Base-by-base conservation (phyloP, 2,888 invertebrate genomes). In the Empis stercorea region DNA sequence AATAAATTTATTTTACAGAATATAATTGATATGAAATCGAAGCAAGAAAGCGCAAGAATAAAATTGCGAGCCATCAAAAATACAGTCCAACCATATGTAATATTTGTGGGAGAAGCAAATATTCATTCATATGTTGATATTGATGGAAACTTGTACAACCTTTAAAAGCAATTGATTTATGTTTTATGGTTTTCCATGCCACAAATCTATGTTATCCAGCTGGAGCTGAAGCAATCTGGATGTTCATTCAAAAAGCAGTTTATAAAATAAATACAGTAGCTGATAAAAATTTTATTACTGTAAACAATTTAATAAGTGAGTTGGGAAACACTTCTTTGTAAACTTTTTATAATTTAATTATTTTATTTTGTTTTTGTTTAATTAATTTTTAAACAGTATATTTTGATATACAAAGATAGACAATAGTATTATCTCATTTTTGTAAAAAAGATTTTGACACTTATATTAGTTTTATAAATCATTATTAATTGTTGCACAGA, bases 181-280 rank as follows among this genome's bases (percentile, higher is more conserved):
- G 43, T 15, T 43, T 43, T 16, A 43, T 32, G 32, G 32, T n/a
- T 6, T 43, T 43, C 32, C 43, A 43, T 16, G 43, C 43, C 1
- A 30, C 32, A 14, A 32, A 32, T 16, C 7, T 23, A 30, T 14
- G 10, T 9, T 43, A 43, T 15, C 43, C 43, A 32, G 15, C 4
- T n/a, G 32, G 16, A 2, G 16, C 32, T 13, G 43, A 32, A 23
- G 14, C 32, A 9, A 43, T 30, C 14, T 43, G 30, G 43, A 30
- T 30, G 5, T 30, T 43, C 10, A 30, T 43, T 23, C 43, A 43
- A 43, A 43, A 43, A 27, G 30, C 43, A 2, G 4, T 43, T 10
- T 43, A 43, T 30, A 30, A 43, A 10, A 43, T 43, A 2, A 32
- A 30, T 11, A 43, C 43, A 2, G 32, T 9, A 6, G 15, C 7